Base-by-base conservation (phyloP, 1,140 invertebrate genomes). In the Trichonephila inaurata region DNA sequence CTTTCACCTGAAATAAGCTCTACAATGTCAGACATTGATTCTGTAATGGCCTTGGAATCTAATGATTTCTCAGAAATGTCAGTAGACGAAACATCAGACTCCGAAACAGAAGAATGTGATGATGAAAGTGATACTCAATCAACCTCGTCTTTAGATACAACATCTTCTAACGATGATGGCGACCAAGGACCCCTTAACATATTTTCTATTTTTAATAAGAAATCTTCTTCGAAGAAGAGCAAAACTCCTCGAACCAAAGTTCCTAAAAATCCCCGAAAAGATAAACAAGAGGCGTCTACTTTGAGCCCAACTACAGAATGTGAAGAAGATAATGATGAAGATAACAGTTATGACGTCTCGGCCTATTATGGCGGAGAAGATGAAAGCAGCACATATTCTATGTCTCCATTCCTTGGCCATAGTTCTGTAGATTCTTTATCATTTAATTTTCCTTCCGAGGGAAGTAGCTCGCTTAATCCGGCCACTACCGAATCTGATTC, bases 71-170 rank as follows among this genome's bases (percentile, higher is more conserved):
- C 51, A 51, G 51, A 51, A 51, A 51, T 51, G 7, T 51, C 10
- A 51, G 51, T 5, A 51, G 51, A 51, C 51, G 51, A 51, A 51
- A 51, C 51, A 51, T 1, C 51, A 51, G 51, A 51, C 2, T 69
- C n/a, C 12, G 66, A 69, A 12, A n/a, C 72, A 77, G 72, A 77
- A 18, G 72, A 77, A 33, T 77, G 72, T 40, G 72, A 77, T 77
- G 72, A 77, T 18, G 14, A 77, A 18, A 33, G 6, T 77, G 72
- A 77, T 33, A 18, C 16, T 19, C 62, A 64, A 64, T 19, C 16
- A 18, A 19, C 16, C 18, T 16, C 62, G 16, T 7, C 62, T 18
- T 6, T 21, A 7, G 62, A 19, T 64, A 19, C 16, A 18, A 6
- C 62, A 2, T 6, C 16, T 64, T 12, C 14, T 19, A 19, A 21